Evolutionary conservation across 92 coral and sea anemone genomes (phyloP).

Genomic region (Porites lobata): DNA sequence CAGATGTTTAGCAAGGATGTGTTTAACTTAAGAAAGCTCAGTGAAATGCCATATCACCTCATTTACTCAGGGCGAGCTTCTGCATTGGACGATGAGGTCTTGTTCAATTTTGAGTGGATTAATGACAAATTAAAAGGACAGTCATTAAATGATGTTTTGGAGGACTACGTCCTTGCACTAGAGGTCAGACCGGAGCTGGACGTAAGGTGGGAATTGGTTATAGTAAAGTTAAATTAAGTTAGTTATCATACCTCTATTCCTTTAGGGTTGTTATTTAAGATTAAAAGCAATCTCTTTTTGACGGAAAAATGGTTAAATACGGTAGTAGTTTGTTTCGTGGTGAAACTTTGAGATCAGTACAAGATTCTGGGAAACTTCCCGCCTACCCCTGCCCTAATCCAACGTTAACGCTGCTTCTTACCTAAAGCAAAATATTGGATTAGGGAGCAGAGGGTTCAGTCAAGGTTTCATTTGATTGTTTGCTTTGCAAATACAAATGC

Average conservation of each 20-base stretch:
- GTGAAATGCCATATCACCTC: constrained; percentile 84
- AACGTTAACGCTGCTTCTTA: background rate
- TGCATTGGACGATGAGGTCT: constrained; percentile 62
- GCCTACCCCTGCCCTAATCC: background rate
- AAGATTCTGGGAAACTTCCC: background rate
- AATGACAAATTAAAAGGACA: constrained; percentile 77
- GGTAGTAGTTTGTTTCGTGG: background rate
- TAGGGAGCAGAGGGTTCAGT: too few species aligned
- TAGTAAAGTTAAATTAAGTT: too few species aligned
- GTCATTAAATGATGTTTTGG: constrained; percentile 73
- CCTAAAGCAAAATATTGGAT: background rate
- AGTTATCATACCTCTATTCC: too few species aligned
- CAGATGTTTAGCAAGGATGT: constrained; percentile 79
- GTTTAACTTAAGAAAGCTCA: constrained; percentile 84
- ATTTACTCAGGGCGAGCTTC: constrained; percentile 58
- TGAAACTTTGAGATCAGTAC: background rate
- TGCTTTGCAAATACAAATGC: too few species aligned
- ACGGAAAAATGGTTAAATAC: background rate
- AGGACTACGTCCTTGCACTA: constrained; percentile 76
- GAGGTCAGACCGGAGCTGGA: constrained; percentile 61
- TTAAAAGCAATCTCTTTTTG: background rate
- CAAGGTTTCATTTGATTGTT: too few species aligned
- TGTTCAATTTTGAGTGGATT: constrained; percentile 90
- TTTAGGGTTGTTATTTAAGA: too few species aligned
- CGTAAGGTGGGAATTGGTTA: constrained; percentile 58